Conservation (phyloP, 2,888 invertebrate species). For the Apeira syringaria region DNA sequence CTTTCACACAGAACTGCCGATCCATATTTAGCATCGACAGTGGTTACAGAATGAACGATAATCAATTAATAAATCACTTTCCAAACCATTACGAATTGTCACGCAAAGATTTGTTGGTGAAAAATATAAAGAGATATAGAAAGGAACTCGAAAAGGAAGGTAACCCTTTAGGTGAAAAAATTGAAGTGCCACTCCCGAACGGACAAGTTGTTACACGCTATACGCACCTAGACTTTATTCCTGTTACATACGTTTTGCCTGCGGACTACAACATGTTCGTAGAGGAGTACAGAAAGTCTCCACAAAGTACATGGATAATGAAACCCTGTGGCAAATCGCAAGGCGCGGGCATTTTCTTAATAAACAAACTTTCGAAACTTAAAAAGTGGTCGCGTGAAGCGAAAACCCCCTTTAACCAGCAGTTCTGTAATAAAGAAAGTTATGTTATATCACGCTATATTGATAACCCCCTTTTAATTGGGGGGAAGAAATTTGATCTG, state of each 20-base stretch:
- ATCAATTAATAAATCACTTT: slow-evolving; percentile 97
- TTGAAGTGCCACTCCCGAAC: slow-evolving; percentile 68
- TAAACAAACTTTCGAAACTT: slow-evolving; percentile 96
- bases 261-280: slow-evolving; percentile 98
- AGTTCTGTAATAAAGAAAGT: slow-evolving; percentile 91
- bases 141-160: slow-evolving; percentile 96
- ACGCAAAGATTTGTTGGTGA: slow-evolving; percentile 96
- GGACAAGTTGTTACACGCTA: slow-evolving; percentile 89
- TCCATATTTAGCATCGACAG: slow-evolving; percentile 96
- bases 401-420: slow-evolving; percentile 92
- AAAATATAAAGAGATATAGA: slow-evolving; percentile 96
- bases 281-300: slow-evolving; percentile 96
- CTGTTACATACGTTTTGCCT: slow-evolving; percentile 96
- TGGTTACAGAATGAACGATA: slow-evolving; percentile 95
- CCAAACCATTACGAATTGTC: slow-evolving; percentile 98
- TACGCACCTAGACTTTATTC: slow-evolving; percentile 94
- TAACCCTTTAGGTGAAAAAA: slow-evolving; percentile 91
- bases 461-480: slow-evolving; percentile 96
- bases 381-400: slow-evolving; percentile 96
- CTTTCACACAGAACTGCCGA: slow-evolving; percentile 94
- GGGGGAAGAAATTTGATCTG: slow-evolving; percentile 98
- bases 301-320: slow-evolving; percentile 98
- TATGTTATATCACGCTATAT: slow-evolving; percentile 99
- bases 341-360: slow-evolving; percentile 96
- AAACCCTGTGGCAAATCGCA: slow-evolving; percentile 98